Percentiles rank a stretch among this genome's conserved stretches.
phyloP scores from a whole-genome alignment of 2,888 invertebrate genomes.

The Drosophila anomelani region DNA sequence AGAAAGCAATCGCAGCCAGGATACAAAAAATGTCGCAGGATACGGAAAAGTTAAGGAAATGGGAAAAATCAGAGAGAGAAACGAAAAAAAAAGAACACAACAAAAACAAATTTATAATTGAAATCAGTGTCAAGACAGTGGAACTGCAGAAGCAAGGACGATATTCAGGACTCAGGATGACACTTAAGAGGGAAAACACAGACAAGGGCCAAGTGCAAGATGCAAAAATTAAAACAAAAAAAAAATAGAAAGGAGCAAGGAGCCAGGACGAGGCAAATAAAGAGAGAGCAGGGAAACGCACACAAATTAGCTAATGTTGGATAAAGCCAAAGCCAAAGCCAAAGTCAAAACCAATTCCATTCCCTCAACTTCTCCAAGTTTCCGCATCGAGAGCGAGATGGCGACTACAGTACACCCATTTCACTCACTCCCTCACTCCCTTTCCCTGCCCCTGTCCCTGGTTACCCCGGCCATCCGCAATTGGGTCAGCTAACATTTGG shows the following conservation, averaged over 20 bases:
- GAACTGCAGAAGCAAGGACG: constrained; percentile 27
- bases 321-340: constrained; percentile 58
- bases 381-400: not conserved
- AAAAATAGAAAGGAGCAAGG: constrained; percentile 1
- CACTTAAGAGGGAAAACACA: constrained; percentile 50
- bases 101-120: constrained; percentile 72
- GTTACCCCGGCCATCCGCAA: constrained; percentile 56
- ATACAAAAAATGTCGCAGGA: not conserved
- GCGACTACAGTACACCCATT: not conserved
- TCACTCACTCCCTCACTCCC: not conserved
- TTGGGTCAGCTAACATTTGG: constrained; percentile 73
- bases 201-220: constrained; percentile 27
- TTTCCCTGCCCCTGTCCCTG: not conserved
- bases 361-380: constrained; percentile 29
- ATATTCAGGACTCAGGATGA: constrained; percentile 21
- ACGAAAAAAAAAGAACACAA: constrained; percentile 7
- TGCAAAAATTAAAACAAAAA: constrained; percentile 46
- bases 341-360: constrained; percentile 42
- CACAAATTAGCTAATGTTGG: constrained; percentile 77
- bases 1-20: constrained; percentile 65
- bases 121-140: constrained; percentile 70
- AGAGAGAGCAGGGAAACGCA: constrained; percentile 27
- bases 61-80: constrained; percentile 5
- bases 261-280: not conserved
- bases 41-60: constrained; percentile 20